Conservation (phyloP, 2,113 vertebrate genomes). For the Romanogobio albipinnatus region DNA sequence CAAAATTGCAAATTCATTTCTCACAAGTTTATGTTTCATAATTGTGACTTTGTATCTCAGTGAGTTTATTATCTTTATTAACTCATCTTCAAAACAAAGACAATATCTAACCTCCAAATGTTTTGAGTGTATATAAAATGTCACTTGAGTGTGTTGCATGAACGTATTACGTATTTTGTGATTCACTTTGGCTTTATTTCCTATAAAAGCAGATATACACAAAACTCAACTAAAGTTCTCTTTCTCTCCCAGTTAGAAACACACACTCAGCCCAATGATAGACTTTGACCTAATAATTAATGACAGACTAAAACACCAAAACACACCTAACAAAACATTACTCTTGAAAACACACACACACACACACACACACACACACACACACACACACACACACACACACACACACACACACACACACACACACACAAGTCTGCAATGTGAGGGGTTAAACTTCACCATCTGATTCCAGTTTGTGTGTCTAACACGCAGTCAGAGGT, state of each 20-base stretch:
- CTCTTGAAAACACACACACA: slow-evolving; percentile 30
- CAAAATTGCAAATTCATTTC: not conserved
- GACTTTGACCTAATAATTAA: slow-evolving; percentile 51
- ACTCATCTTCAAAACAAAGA: not conserved
- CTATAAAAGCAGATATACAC: not conserved
- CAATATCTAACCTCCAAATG: not conserved
- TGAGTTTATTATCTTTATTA: not conserved
- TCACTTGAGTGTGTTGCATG: not conserved
- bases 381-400: slow-evolving; percentile 26
- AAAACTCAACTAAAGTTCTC: not conserved
- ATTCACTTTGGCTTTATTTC: not conserved
- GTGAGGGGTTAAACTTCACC: slow-evolving; percentile 52
- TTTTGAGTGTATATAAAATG: not conserved
- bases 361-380: slow-evolving; percentile 30
- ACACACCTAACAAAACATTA: slow-evolving; percentile 57
- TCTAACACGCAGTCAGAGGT: slow-evolving; percentile 34
- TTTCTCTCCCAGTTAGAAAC: not conserved
- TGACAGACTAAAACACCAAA: slow-evolving; percentile 43
- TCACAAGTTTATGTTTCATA: not conserved
- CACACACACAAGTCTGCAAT: not conserved
- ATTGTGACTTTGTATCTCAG: not conserved
- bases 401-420: slow-evolving; percentile 43
- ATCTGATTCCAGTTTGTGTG: slow-evolving; percentile 56
- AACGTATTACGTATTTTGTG: not conserved
- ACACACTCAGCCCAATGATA: slow-evolving; percentile 7